Conservation (phyloP, 2,797 vertebrate genomes). For the Acrossocheilus wenchowensis region DNA sequence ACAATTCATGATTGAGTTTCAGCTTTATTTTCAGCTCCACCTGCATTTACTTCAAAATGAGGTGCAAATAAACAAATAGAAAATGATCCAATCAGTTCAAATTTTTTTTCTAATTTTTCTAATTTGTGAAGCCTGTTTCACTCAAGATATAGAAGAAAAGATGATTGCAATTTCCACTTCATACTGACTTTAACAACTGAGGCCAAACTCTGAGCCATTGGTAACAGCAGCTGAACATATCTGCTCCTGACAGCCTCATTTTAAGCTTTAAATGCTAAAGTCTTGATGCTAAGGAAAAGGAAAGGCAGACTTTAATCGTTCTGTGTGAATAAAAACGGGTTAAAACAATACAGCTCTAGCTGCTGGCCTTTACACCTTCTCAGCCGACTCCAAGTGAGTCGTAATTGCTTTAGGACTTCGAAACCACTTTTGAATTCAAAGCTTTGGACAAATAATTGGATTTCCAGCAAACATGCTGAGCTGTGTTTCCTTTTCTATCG, state of each 20-base stretch:
- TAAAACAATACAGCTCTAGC: constrained; percentile 77
- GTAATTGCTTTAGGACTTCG: constrained; percentile 87
- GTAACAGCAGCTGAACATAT: neutral
- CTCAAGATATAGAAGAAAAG: neutral
- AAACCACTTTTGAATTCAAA: constrained; percentile 87
- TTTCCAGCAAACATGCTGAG: constrained; percentile 89
- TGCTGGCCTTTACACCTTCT: constrained; percentile 66
- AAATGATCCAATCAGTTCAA: neutral
- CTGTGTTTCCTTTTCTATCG: constrained; percentile 82
- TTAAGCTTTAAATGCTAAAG: constrained; percentile 19
- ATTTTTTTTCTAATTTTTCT: neutral
- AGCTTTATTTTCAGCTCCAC: constrained; percentile 2
- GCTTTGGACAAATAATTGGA: constrained; percentile 87
- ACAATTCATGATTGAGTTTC: neutral
- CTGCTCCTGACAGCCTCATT: neutral
- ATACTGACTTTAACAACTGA: neutral
- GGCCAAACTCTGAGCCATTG: neutral
- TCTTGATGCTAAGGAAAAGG: neutral
- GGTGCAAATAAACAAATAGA: neutral
- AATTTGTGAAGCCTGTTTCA: neutral
- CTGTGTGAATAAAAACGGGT: constrained; percentile 57
- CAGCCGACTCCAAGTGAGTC: constrained; percentile 52
- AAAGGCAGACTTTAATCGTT: constrained; percentile 14
- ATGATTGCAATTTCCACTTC: neutral
- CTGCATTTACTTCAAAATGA: neutral